Percentiles rank a stretch among this genome's conserved stretches.
Conservation (phyloP, 1,140 invertebrate genomes). For the Colletes latitarsis region DNA sequence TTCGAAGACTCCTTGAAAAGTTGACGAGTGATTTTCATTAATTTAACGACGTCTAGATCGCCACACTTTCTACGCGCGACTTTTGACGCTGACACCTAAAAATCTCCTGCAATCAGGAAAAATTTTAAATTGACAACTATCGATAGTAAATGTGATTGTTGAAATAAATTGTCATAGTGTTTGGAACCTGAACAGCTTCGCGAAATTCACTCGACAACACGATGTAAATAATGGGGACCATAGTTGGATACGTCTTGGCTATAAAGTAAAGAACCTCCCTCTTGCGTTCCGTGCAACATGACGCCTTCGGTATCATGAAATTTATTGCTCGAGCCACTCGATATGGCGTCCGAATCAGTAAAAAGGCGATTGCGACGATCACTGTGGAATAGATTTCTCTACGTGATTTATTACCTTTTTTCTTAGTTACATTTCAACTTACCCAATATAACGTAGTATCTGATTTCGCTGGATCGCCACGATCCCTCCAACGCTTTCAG, state of each 20-base stretch:
- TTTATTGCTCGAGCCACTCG: conserved; percentile 60
- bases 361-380: conserved; percentile 60
- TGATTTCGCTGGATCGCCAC: conserved; percentile 43
- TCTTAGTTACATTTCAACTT: conserved; percentile 22
- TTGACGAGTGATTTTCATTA: too few species aligned
- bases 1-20: too few species aligned
- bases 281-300: conserved; percentile 56
- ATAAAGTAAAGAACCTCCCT: conserved; percentile 64
- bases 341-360: conserved; percentile 68
- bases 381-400: conserved; percentile 53
- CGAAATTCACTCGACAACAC: conserved; percentile 50
- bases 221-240: conserved; percentile 65
- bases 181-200: conserved; percentile 60
- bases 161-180: neutral
- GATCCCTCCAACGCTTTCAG: conserved; percentile 46
- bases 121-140: conserved; percentile 1
- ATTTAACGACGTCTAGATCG: too few species aligned
- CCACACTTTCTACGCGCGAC: neutral
- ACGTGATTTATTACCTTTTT: neutral
- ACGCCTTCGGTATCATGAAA: conserved; percentile 53
- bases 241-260: conserved; percentile 64
- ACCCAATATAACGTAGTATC: conserved; percentile 65
- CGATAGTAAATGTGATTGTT: neutral
- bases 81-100: conserved; percentile 1
- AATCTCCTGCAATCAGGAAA: conserved; percentile 49